These are phyloP conservation scores for Macrostomum lignano DNA, from an alignment of 1,140 invertebrate genomes.

Conservation along the genomic window DNA sequence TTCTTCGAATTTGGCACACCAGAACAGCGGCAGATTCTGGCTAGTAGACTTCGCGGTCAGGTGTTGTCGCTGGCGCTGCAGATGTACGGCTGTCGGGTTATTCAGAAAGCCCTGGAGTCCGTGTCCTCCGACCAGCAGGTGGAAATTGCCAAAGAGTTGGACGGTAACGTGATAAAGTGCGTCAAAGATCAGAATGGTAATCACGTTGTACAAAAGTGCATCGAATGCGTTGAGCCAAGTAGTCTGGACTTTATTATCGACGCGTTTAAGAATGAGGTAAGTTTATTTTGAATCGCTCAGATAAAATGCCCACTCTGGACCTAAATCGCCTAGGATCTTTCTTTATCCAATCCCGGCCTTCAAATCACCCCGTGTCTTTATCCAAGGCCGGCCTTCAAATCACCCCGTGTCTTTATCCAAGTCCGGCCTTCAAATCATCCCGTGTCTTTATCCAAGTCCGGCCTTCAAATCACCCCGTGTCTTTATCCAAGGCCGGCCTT, in stretches of 20 bases:
- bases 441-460: no score
- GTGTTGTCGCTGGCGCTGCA: conserved; percentile 79
- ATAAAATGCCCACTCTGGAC: no score
- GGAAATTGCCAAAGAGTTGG: conserved; percentile 79
- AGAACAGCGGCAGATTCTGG: conserved; percentile 49
- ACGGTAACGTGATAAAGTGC: conserved; percentile 85
- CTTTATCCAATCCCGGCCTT: no score
- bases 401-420: no score
- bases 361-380: no score
- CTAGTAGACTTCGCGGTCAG: conserved; percentile 24
- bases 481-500: no score
- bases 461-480: no score
- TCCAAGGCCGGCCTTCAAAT: no score
- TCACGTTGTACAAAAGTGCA: conserved; percentile 80
- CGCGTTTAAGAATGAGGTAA: conserved; percentile 48
- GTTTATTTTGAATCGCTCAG: background rate
- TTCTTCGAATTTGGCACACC: conserved; percentile 96
- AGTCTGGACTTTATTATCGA: conserved; percentile 90
- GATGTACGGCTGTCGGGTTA: conserved; percentile 98
- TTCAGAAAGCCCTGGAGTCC: conserved; percentile 96
- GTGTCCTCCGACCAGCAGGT: conserved; percentile 83
- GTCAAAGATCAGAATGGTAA: conserved; percentile 99
- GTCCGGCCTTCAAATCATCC: no score
- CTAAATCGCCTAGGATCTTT: no score
- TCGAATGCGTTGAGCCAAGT: conserved; percentile 83